Base-by-base conservation (phyloP, 2,113 vertebrate genomes). In the Catagonus wagneri region DNA sequence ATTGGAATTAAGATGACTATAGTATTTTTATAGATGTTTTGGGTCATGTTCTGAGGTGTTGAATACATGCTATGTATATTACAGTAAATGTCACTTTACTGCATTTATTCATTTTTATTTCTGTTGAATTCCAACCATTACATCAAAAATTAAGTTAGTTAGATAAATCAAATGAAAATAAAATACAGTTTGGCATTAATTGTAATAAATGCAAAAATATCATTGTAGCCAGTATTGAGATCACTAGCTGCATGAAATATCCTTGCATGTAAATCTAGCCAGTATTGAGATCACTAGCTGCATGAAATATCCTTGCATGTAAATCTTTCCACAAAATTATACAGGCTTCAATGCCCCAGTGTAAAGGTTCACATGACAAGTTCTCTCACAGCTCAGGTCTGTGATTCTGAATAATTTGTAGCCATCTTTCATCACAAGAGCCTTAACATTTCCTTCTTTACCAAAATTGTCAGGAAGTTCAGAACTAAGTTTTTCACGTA, bases 291-390 rank as follows among this genome's bases (percentile, higher is more conserved):
- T 94, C 32, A 10, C 69, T 14, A 61, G 22, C 34, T 71, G 4
- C 27, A 72, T 27, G 19, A 6, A 72, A 7, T 29, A 50, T 60
- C 36, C 85, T 84, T 61, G 10, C 19, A n/a, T 6, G 39, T n/a
- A 60, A 89, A 83, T 69, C 15, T 65, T 65, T 25, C 15, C 11
- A 60, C 8, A 79, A 44, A 65, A 66, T 74, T 52, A 72, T 12
- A n/a, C 27, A 52, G 32, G 25, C 4, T 29, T 27, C 0, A 0
- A 39, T 11, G 44, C 15, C 36, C n/a, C 32, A 13, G 19, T 23
- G 58, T 66, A 23, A 20, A 54, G 72, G 6, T 3, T 36, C 23
- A 61, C n/a, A 50, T 12, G 80, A n/a, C 36, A 65, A 72, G 32
- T 39, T n/a, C 27, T 74, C 23, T 29, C 54, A 20, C 15, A 52